Evolutionary conservation across 2,113 vertebrate species (phyloP), one percentile per base, ranked within the genome.

Genomic region (Atherinomorus stipes): DNA sequence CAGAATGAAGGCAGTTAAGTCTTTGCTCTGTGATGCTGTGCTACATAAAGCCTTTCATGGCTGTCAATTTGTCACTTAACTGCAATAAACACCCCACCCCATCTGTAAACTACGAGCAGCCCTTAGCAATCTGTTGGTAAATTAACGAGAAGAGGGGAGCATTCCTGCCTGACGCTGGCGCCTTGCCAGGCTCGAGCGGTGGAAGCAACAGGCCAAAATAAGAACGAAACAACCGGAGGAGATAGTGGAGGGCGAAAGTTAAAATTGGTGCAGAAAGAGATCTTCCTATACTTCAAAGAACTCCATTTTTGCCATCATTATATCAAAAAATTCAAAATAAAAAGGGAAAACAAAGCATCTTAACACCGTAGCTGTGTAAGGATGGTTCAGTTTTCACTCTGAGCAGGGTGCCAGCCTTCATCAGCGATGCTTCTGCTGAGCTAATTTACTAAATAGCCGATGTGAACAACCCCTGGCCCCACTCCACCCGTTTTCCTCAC

Each of bases 401-500:
- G 87, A 93, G 84, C 82, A 84, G 76, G 80, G 83, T 74, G 87
- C 31, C 74, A 87, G 79, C 49, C 76, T 52, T 63, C 38, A 40
- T 83, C 84, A 80, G 92, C 83, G 85, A 87, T 68, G 85, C 71
- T 92, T 83, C 78, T 81, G 40, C 83, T 90, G 90, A 91, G 89
- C 91, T 94, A 94, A 95, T 94, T 95, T 94, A 90, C 90, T 89
- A 95, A 94, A 94, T 85, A 93, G 91, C 89, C 89, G 92, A 91
- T 94, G 93, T 87, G 86, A 87, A 81, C 73, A 89, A 89, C 91
- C 92, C 86, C 90, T 93, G 91, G 87, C 83, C 82, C 76, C 56
- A 44, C 67, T 69, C 80, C 81, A 71, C 85, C 83, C 71, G 71
- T 71, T 87, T 95, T 92, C 93, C 93, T 92, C 91, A 95, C 95